A percentile compares a stretch with the other conserved stretches of the same genome.
phyloP scores from a whole-genome alignment of 2,113 vertebrate species.

The Lutjanus erythropterus region DNA sequence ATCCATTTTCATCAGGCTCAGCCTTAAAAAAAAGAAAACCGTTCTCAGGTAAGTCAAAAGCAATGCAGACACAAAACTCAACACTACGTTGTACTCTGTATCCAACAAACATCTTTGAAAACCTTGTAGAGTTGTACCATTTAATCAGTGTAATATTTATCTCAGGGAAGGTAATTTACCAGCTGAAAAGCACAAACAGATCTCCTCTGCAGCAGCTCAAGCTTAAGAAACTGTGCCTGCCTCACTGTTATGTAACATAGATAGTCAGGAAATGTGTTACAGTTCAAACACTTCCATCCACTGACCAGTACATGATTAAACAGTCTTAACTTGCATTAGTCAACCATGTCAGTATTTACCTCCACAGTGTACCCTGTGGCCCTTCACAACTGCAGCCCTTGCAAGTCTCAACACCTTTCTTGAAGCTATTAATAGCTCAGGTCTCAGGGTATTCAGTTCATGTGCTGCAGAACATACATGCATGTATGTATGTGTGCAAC shows the following conservation, averaged over 20 bases:
- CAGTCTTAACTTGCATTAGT: not conserved
- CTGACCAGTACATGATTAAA: not conserved
- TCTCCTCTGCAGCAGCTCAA: conserved; percentile 4
- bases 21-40: not conserved
- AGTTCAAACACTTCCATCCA: not conserved
- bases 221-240: not conserved
- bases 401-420: conserved; percentile 38
- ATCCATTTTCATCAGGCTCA: not conserved
- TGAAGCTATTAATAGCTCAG: conserved; percentile 54
- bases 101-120: not conserved
- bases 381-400: conserved; percentile 20
- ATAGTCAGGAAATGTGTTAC: not conserved
- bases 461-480: conserved; percentile 12
- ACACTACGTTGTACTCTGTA: not conserved
- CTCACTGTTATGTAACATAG: not conserved
- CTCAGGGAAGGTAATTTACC: not conserved
- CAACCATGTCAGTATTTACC: not conserved
- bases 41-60: not conserved
- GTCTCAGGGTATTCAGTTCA: conserved; percentile 23
- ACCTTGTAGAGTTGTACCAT: not conserved
- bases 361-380: not conserved
- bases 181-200: not conserved
- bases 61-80: not conserved
- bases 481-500: conserved; percentile 9
- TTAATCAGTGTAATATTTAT: not conserved